phyloP scores from a whole-genome alignment of 2,113 vertebrate genomes.

The Cichladusa arquata region DNA sequence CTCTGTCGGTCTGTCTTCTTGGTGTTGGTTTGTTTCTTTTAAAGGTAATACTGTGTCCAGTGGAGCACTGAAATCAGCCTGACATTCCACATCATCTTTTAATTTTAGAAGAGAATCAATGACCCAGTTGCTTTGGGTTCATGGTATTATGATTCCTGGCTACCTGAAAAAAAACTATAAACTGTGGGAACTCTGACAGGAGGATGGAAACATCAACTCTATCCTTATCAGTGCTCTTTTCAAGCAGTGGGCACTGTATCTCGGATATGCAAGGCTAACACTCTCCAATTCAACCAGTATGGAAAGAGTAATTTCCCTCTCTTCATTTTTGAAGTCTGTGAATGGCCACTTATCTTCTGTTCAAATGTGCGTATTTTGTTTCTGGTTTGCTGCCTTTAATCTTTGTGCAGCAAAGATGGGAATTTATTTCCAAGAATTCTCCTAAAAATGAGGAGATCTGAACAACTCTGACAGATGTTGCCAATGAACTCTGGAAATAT shows the following conservation, averaged over 20 bases:
- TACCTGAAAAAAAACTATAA: background rate
- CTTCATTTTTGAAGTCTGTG: background rate
- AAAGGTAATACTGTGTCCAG: background rate
- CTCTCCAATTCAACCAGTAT: background rate
- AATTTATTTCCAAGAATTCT: background rate
- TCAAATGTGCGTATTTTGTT: background rate
- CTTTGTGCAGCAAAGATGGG: background rate
- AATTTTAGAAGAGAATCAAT: background rate
- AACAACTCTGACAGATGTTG: background rate
- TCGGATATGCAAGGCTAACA: background rate
- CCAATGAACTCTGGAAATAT: background rate
- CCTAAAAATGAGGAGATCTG: background rate
- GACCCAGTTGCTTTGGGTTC: background rate
- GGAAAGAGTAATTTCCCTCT: background rate
- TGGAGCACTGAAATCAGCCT: background rate
- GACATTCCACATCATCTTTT: background rate
- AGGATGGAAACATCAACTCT: background rate
- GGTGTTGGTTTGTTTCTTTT: background rate
- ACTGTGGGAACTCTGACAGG: background rate
- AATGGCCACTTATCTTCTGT: background rate
- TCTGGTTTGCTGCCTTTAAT: background rate
- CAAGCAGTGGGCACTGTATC: no score
- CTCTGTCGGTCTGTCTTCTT: background rate
- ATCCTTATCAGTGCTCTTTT: background rate
- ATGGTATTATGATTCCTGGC: background rate